A percentile compares a stretch with the other conserved stretches of the same genome.
These are phyloP conservation scores for Ariopsis seemanni DNA, from an alignment of 2,113 vertebrate genomes.

Conservation along the genomic window DNA sequence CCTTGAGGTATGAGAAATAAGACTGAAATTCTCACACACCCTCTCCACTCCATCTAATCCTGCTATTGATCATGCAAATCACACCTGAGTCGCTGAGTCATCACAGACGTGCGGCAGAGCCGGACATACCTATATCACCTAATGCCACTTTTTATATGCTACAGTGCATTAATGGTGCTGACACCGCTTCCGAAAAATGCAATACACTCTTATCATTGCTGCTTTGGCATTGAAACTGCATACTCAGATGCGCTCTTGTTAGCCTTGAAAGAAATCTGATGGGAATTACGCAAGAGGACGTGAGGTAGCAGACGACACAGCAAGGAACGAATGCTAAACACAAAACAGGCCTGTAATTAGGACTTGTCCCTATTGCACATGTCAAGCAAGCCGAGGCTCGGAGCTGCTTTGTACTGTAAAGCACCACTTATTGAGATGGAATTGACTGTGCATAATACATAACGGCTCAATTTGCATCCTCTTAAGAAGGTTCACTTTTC, in stretches of 20 bases:
- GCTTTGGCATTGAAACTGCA: slow-evolving; percentile 18
- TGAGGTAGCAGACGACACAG: slow-evolving; percentile 17
- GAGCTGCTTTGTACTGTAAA: slow-evolving; percentile 19
- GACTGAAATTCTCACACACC: slow-evolving; percentile 36
- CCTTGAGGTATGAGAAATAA: slow-evolving; percentile 8
- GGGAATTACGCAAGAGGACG: slow-evolving; percentile 32
- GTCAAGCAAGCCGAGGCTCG: slow-evolving; percentile 4
- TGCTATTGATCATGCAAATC: slow-evolving; percentile 32
- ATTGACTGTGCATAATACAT: slow-evolving; percentile 9
- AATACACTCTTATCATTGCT: background rate
- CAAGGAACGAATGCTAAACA: slow-evolving; percentile 23
- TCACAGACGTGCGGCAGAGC: background rate
- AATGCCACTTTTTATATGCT: background rate
- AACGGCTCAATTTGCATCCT: slow-evolving; percentile 25
- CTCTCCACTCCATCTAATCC: slow-evolving; percentile 42
- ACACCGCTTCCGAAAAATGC: background rate
- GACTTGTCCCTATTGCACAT: slow-evolving; percentile 29
- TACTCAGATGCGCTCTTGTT: slow-evolving; percentile 27
- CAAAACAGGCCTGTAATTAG: slow-evolving; percentile 43
- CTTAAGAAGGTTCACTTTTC: slow-evolving; percentile 6
- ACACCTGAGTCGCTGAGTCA: slow-evolving; percentile 26
- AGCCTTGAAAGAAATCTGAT: slow-evolving; percentile 30
- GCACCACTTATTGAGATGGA: slow-evolving; percentile 13
- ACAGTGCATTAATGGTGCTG: background rate
- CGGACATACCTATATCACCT: slow-evolving; percentile 7